These are phyloP conservation scores for Pristionchus japonicus DNA, from an alignment of 2,888 invertebrate species.

Conservation along the genomic window DNA sequence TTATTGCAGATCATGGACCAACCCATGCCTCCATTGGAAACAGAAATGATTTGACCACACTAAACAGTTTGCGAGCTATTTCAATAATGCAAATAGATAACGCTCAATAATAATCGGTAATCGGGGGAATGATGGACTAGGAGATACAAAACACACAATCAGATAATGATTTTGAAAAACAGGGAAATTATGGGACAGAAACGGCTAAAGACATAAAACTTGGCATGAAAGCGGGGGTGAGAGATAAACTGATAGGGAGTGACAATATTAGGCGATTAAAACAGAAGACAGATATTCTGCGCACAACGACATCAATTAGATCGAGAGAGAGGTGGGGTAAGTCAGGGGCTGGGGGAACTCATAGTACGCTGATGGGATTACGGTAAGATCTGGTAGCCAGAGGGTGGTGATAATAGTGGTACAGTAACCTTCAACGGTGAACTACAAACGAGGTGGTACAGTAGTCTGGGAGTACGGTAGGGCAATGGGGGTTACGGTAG, in stretches of 20 bases:
- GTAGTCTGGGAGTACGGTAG: neutral
- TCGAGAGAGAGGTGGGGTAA: neutral
- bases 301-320: neutral
- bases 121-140: neutral
- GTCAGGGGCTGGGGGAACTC: neutral
- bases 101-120: neutral
- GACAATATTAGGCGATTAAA: neutral
- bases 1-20: neutral
- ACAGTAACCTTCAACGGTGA: too few relatives aligned
- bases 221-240: neutral
- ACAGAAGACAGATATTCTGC: neutral
- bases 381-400: neutral
- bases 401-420: neutral
- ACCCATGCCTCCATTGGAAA: neutral
- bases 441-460: neutral
- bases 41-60: neutral
- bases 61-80: neutral
- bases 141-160: neutral
- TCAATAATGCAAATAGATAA: neutral
- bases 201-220: neutral
- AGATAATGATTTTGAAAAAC: neutral
- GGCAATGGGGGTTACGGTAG: neutral
- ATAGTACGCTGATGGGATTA: neutral
- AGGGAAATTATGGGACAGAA: neutral
- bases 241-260: neutral